Conservation (phyloP, 2,113 vertebrate genomes). For the Lathamus discolor region DNA sequence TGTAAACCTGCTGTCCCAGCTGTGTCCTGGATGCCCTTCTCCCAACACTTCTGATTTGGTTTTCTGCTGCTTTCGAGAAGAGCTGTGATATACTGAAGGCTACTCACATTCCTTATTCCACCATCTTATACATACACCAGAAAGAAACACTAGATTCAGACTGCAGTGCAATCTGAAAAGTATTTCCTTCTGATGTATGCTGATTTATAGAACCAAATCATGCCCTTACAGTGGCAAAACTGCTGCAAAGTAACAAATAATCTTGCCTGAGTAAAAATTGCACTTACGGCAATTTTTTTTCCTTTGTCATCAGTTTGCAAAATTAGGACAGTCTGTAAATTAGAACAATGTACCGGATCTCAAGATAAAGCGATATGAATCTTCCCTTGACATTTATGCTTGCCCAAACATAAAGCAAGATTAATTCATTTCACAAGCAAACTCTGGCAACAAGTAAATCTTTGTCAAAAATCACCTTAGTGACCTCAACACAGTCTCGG, state of each 20-base stretch:
- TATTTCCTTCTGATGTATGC: neutral
- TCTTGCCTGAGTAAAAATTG: neutral
- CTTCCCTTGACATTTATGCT: neutral
- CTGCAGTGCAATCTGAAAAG: neutral
- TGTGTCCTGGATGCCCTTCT: neutral
- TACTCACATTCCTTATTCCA: neutral
- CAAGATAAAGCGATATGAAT: neutral
- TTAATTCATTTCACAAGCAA: neutral
- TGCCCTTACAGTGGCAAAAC: neutral
- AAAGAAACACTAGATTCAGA: neutral
- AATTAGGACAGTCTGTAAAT: neutral
- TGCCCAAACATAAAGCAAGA: neutral
- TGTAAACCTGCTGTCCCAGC: neutral
- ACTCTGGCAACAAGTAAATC: neutral
- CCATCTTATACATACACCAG: neutral
- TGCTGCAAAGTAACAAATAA: neutral
- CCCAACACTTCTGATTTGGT: neutral
- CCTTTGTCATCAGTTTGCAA: neutral
- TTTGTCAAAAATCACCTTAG: constrained; percentile 79
- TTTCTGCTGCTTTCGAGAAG: neutral
- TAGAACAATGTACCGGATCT: neutral
- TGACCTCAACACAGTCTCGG: constrained; percentile 83
- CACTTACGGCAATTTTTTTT: neutral
- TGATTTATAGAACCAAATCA: neutral
- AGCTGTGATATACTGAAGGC: neutral